Base-by-base conservation (phyloP, 2,888 invertebrate species). In the Phyto melanocephala region DNA sequence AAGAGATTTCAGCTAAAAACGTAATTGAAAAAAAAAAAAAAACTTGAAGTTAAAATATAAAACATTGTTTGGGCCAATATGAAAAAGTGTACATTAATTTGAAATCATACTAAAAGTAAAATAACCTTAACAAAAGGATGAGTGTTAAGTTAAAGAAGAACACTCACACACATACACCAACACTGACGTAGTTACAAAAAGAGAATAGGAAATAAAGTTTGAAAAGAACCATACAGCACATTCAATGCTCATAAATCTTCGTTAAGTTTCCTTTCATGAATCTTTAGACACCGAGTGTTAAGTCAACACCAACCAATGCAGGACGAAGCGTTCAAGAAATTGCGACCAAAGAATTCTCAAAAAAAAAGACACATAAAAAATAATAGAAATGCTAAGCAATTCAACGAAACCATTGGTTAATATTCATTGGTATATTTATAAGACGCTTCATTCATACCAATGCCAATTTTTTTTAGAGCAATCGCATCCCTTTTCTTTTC, bases 181-280 rank as follows among this genome's bases (percentile, higher is more conserved):
- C 37, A 35, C 13, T 22, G 6, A 28, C 24, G 22, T 22, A 40
- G 13, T 13, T 15, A n/a, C 37, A 62, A 15, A 54, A 45, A 72
- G 67, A 40, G 10, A 67, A 37, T 4, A 76, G 71, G 68, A 72
- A 81, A 81, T 37, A 74, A 62, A 68, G 47, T 82, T 70, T 81
- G 81, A 82, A 78, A 82, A 70, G 68, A 79, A 78, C 79, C 82
- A 82, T 82, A 65, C 71, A 79, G 65, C 75, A 82, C 74, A 79
- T 79, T 82, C 71, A 62, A 79, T 67, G 75, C 71, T 72, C 79
- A 82, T 82, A 82, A 82, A 82, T 80, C 83, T 83, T 83, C 83
- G 81, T 83, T 83, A 81, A 70, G 22, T 77, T 80, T 78, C 74
- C 71, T 75, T 79, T 75, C 76, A 75, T 75, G 82, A 76, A 82